Percentiles rank a stretch among this genome's conserved stretches.
These are phyloP conservation scores for Toxotes chatareus DNA, from an alignment of 2,113 vertebrate genomes.

Conservation along the genomic window DNA sequence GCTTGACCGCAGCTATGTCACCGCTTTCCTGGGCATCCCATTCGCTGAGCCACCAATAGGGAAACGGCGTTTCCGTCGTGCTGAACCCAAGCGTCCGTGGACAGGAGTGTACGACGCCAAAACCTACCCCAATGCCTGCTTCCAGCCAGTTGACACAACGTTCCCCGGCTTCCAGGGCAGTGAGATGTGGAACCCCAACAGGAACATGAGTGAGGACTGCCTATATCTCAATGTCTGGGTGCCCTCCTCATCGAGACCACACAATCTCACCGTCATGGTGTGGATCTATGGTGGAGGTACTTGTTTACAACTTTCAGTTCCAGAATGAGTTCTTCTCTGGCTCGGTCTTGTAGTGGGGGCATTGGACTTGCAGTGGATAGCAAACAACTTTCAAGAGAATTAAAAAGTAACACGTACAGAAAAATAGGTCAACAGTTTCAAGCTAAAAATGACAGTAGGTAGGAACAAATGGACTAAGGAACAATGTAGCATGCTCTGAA, in stretches of 20 bases:
- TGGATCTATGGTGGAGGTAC: slow-evolving; percentile 94
- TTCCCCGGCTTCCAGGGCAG: slow-evolving; percentile 90
- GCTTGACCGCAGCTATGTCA: slow-evolving; percentile 81
- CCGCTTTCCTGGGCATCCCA: slow-evolving; percentile 91
- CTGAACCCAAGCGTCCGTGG: slow-evolving; percentile 87
- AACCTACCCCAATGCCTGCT: slow-evolving; percentile 87
- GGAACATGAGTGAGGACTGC: slow-evolving; percentile 92
- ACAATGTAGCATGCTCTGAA: neutral
- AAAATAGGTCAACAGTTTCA: neutral
- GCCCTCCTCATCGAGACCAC: slow-evolving; percentile 84
- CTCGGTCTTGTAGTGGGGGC: neutral
- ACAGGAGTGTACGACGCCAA: slow-evolving; percentile 81
- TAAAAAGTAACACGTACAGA: neutral
- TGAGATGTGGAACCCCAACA: slow-evolving; percentile 97
- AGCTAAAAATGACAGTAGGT: neutral
- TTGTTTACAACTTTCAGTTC: neutral
- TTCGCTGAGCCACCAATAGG: slow-evolving; percentile 90
- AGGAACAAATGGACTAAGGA: neutral
- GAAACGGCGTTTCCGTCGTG: slow-evolving; percentile 86
- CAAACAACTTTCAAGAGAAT: neutral
- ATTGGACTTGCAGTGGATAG: neutral
- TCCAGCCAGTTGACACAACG: slow-evolving; percentile 88
- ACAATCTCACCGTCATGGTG: slow-evolving; percentile 88
- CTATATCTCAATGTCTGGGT: slow-evolving; percentile 94
- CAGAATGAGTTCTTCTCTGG: neutral